Evolutionary conservation across 2,888 invertebrate species (phyloP), one percentile per base, ranked within the genome.

Genomic region (Eulithis prunata): DNA sequence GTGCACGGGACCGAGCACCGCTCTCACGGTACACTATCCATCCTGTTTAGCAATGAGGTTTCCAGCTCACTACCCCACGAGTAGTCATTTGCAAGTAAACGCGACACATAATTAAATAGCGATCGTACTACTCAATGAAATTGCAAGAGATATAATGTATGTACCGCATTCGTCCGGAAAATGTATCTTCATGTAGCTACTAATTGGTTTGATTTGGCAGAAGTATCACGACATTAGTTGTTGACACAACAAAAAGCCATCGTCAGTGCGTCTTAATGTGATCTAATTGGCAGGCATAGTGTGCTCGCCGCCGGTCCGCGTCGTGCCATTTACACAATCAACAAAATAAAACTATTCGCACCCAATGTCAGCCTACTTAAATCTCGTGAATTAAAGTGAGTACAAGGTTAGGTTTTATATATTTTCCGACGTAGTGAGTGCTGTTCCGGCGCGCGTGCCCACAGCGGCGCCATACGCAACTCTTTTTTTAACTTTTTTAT

Each of bases 401-500:
- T 71, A 76, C 78, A 79, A 79, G 79, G 81, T 78, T 75, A 73
- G 69, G 75, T 72, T 73, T 74, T 68, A 63, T 66, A 61, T 64
- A 64, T 69, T 68, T 64, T 56, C 57, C 58, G 53, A 55, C 64
- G 55, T 28, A 54, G 62, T 54, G 59, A 52, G 61, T 60, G 56
- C 57, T 43, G 58, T 60, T 49, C 57, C 70, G 71, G 62, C 57
- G 63, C 65, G 63, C 65, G 73, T 78, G 76, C 74, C 74, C 71
- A 69, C 60, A 68, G 69, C 75, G 73, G 62, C 69, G 70, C 71
- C 75, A 66, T 71, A 73, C 73, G 73, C 72, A 47, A 62, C 60
- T 74, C 74, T 78, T 73, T 80, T 81, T 84, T 85, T 83, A 80
- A 83, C 71, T 82, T 85, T 85, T 80, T 86, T 87, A 86, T 87